phyloP scores from a whole-genome alignment of 2,888 invertebrate genomes.

The Baccha elongata region DNA sequence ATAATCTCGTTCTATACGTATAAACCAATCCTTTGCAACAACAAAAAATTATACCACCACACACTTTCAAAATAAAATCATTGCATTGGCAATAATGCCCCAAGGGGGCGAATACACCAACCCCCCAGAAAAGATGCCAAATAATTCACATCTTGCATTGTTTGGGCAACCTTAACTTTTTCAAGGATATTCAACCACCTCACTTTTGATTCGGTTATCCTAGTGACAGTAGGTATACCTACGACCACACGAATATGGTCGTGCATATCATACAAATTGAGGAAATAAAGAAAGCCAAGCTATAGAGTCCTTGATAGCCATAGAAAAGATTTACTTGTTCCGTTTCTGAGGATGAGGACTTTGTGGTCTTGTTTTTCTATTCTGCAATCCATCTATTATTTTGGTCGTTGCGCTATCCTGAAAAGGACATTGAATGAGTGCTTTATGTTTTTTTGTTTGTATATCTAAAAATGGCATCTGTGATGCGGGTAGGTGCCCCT shows the following conservation, averaged over 20 bases:
- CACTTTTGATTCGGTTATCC: conserved; percentile 22
- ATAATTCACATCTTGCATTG: conserved; percentile 46
- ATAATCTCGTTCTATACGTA: conserved; percentile 43
- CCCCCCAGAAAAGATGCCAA: conserved; percentile 19
- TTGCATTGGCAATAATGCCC: conserved; percentile 32
- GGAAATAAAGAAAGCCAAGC: conserved; percentile 36
- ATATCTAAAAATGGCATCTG: conserved; percentile 56
- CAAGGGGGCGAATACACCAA: conserved; percentile 1
- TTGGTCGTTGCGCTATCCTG: conserved; percentile 35
- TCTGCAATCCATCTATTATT: conserved; percentile 45
- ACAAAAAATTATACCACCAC: conserved; percentile 18
- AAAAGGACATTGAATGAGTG: conserved; percentile 61
- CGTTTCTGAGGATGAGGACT: conserved; percentile 39
- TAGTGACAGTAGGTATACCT: background rate
- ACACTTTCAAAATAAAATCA: conserved; percentile 5
- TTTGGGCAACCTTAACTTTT: conserved; percentile 23
- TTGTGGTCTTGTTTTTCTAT: conserved; percentile 16
- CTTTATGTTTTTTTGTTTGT: conserved; percentile 43
- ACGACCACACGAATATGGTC: conserved; percentile 20
- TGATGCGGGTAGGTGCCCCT: background rate
- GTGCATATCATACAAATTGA: conserved; percentile 65
- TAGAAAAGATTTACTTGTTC: conserved; percentile 59
- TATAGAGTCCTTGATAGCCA: conserved; percentile 33
- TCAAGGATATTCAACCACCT: conserved; percentile 21
- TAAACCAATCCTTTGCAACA: conserved; percentile 1